phyloP scores from a whole-genome alignment of 1,140 invertebrate genomes.

The Pogonus chalceus region DNA sequence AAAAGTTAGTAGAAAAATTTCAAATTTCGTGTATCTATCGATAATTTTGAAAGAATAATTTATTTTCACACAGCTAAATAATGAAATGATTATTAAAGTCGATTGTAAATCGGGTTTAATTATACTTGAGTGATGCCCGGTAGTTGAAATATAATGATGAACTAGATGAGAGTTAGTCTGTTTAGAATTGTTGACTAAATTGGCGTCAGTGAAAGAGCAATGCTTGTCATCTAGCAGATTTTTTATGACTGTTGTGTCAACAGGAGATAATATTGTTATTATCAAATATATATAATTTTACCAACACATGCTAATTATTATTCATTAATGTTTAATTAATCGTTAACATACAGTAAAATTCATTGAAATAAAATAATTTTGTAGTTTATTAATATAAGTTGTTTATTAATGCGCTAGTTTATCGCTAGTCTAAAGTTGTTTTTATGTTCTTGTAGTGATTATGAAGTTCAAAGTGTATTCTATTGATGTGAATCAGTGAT shows the following conservation, averaged over 20 bases:
- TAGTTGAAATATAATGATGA: background rate
- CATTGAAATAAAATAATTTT: too few relatives aligned
- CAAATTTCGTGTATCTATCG: too few relatives aligned
- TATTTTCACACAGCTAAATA: background rate
- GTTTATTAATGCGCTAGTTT: too few relatives aligned
- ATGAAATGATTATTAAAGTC: background rate
- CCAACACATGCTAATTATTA: too few relatives aligned
- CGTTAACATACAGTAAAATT: too few relatives aligned
- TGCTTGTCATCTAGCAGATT: background rate
- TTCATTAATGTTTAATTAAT: too few relatives aligned
- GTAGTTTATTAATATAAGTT: too few relatives aligned
- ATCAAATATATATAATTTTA: too few relatives aligned
- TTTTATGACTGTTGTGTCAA: too few relatives aligned
- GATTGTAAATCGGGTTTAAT: background rate
- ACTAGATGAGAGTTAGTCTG: slow-evolving; percentile 1
- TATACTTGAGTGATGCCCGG: background rate
- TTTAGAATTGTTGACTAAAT: background rate
- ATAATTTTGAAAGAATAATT: too few relatives aligned
- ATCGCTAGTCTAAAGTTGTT: background rate
- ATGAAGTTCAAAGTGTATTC: slow-evolving; percentile 3
- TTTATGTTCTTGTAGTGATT: background rate
- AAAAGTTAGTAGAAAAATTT: too few relatives aligned
- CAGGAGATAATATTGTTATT: too few relatives aligned
- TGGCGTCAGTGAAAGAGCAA: background rate
- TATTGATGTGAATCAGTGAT: background rate